Conservation (phyloP, 2,113 vertebrate species). For the Dipodomys ordii region DNA sequence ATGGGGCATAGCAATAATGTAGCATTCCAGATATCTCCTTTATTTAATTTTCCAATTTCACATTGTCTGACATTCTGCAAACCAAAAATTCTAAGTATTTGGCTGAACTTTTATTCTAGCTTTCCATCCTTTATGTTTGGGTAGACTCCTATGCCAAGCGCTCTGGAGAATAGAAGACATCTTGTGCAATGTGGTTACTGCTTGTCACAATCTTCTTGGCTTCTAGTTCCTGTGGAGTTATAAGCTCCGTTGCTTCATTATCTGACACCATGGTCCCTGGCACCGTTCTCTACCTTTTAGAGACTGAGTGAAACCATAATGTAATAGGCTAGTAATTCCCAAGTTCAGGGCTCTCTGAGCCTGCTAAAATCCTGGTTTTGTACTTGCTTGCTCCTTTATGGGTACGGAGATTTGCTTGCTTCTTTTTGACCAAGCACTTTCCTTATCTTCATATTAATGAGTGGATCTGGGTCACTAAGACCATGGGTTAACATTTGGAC, state of each 20-base stretch:
- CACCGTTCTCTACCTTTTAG: background rate
- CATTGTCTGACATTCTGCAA: constrained; percentile 14
- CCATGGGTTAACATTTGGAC: no score
- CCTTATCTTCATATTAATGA: background rate
- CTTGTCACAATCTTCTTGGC: background rate
- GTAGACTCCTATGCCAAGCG: background rate
- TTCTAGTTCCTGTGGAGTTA: background rate
- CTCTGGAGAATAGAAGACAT: background rate
- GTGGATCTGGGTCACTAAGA: background rate
- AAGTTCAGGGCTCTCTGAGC: background rate
- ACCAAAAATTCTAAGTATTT: background rate
- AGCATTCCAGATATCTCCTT: background rate
- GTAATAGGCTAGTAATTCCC: background rate
- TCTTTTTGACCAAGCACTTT: background rate
- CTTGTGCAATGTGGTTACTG: background rate
- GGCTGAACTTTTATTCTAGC: background rate
- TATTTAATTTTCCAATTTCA: constrained; percentile 45
- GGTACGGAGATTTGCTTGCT: background rate
- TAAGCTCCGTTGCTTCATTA: background rate
- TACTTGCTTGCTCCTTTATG: background rate
- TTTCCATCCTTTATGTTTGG: background rate
- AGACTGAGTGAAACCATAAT: background rate
- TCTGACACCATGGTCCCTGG: background rate
- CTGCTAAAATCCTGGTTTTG: background rate
- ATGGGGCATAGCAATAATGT: background rate